Base-by-base conservation (phyloP, 2,888 invertebrate species). In the Meta bourneti region DNA sequence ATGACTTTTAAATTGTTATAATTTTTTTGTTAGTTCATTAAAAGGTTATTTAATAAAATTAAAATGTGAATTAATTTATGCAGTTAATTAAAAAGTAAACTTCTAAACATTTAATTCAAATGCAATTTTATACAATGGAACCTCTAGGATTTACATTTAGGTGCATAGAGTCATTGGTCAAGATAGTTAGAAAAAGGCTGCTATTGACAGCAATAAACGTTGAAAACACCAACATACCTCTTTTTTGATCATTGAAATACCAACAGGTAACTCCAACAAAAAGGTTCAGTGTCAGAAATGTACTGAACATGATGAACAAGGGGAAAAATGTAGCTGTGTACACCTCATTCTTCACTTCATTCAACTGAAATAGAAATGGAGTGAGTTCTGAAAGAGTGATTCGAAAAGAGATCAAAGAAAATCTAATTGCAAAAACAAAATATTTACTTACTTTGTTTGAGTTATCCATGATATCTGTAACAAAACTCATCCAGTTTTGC, bases 401-500 rank as follows among this genome's bases (percentile, higher is more conserved):
- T 4, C 4, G 34, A 34, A 4, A 34, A 34, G 4, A 4, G 1
- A 34, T 4, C 34, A 84, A 13, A n/a, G 19, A 20, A n/a, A 5
- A 74, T 84, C 74, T 4, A 51, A 74, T 19, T 69, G 9, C 16
- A 9, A 48, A 6, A 69, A 85, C 20, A 19, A 48, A 20, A n/a
- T 20, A 69, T 49, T 77, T 61, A 54, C 91, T 91, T 77, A 91
- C 91, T 61, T 70, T 61, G 69, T 88, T 61, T 69, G 84, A 88
- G 51, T 77, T 92, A 89, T 92, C 89, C 89, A 92, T 92, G 16
- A 92, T 89, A 49, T 89, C 80, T 11, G 92, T 89, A 16, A 92
- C 92, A 71, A 92, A 89, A 84, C 85, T 89, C 20, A 92, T 89
- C 92, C 92, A 92, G 71, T 92, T 85, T 75, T 92, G 92, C 20